A percentile compares a stretch with the other conserved stretches of the same genome.
Conservation (phyloP, 2,113 vertebrate species). For the Mus spicilegus region DNA sequence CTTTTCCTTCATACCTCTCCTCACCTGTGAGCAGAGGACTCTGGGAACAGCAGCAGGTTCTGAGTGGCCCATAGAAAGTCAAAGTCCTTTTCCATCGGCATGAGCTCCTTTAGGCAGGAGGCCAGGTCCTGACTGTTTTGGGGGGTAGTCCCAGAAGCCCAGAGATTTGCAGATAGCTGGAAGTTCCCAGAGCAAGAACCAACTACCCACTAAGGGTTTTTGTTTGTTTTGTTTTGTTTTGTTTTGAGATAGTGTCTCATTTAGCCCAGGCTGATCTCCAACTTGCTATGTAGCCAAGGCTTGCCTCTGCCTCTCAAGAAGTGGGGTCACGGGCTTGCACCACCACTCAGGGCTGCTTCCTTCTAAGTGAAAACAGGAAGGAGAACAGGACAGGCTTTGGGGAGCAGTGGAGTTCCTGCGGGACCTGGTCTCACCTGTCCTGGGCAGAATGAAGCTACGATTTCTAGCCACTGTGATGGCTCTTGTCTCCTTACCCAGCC, state of each 20-base stretch:
- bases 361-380: neutral
- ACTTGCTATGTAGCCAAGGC: neutral
- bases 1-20: no score
- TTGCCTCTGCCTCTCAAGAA: neutral
- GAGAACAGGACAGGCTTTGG: neutral
- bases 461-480: neutral
- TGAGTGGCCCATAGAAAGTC: neutral
- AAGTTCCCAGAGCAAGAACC: neutral
- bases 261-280: neutral
- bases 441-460: rapidly evolving
- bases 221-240: neutral
- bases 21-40: neutral
- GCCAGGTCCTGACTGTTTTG: neutral
- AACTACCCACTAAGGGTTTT: neutral
- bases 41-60: neutral
- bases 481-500: neutral
- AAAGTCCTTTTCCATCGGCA: neutral
- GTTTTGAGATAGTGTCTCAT: neutral
- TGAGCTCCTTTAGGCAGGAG: no score
- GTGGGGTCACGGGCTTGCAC: neutral
- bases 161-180: neutral
- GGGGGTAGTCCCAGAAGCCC: neutral
- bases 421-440: neutral
- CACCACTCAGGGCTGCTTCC: neutral
- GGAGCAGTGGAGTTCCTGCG: neutral